Conservation (phyloP, 1,140 invertebrate species). For the Papilio glaucus region DNA sequence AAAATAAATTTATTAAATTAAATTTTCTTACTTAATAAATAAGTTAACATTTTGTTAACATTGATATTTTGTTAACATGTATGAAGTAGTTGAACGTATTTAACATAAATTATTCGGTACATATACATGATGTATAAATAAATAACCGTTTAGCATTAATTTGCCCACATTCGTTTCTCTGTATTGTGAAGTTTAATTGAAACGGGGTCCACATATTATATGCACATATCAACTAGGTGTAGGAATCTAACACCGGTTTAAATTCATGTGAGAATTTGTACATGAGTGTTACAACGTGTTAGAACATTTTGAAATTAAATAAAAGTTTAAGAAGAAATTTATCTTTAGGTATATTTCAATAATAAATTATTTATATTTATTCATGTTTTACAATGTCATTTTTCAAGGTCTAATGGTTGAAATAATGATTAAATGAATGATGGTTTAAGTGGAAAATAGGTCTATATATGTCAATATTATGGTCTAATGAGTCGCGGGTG, state of each 20-base stretch:
- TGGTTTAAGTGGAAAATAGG: too few relatives aligned
- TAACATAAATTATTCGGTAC: slow-evolving; percentile 25
- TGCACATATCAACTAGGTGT: slow-evolving; percentile 32
- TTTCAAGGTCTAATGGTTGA: too few relatives aligned
- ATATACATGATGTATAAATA: slow-evolving; percentile 23
- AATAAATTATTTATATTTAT: too few relatives aligned
- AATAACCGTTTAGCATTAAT: slow-evolving; percentile 32
- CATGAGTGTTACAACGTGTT: not conserved
- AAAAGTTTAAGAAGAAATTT: not conserved
- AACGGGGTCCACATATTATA: slow-evolving; percentile 19
- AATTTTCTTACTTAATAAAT: too few relatives aligned
- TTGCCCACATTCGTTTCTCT: slow-evolving; percentile 26
- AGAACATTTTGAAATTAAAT: not conserved
- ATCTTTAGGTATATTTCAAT: too few relatives aligned
- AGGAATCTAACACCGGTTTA: slow-evolving; percentile 12
- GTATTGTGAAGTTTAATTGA: slow-evolving; percentile 28
- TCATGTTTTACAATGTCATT: too few relatives aligned
- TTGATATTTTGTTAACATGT: too few relatives aligned
- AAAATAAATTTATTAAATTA: too few relatives aligned
- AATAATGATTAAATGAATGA: too few relatives aligned
- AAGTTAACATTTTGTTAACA: too few relatives aligned
- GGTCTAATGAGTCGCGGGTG: too few relatives aligned
- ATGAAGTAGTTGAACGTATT: not conserved
- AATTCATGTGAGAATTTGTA: slow-evolving; percentile 29
- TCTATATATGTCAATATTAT: too few relatives aligned